Percentiles rank a stretch among this genome's conserved stretches.
Evolutionary conservation across 2,113 vertebrate species (phyloP).

Genomic region (Pollachius pollachius): DNA sequence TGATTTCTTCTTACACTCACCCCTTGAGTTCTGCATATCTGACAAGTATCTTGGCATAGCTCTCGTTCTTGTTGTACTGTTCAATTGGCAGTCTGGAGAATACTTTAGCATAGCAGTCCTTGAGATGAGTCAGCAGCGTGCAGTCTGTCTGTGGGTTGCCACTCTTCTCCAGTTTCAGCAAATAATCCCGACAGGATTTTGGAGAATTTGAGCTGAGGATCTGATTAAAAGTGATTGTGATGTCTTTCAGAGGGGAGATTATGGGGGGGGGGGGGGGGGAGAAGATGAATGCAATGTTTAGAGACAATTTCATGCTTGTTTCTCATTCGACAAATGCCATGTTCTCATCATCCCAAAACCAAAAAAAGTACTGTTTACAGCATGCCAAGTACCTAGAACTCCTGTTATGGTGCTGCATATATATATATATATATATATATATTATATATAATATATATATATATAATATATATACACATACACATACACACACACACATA

Average conservation of each 20-base stretch:
- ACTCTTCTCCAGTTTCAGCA: conserved; percentile 83
- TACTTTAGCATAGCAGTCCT: conserved; percentile 85
- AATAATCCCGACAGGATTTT: conserved; percentile 83
- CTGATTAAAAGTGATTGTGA: conserved; percentile 83
- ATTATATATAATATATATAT: no score
- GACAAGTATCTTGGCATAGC: conserved; percentile 89
- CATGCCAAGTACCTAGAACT: no score
- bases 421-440: no score
- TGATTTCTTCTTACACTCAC: conserved; percentile 71
- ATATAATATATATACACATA: no score
- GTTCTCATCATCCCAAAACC: no score
- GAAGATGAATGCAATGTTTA: neutral
- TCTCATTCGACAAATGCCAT: no score
- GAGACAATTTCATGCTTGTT: no score
- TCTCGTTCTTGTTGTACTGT: conserved; percentile 83
- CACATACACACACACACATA: no score
- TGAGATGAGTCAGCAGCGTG: conserved; percentile 80
- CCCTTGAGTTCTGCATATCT: conserved; percentile 92
- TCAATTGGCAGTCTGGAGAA: conserved; percentile 83
- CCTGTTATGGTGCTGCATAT: no score
- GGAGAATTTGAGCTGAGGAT: conserved; percentile 81
- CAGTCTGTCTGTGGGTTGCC: conserved; percentile 78
- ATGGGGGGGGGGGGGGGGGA: neutral
- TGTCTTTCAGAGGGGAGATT: conserved; percentile 67
- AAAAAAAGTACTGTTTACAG: no score